Evolutionary conservation across 2,113 vertebrate species (phyloP), one percentile per base, ranked within the genome.

Genomic region (Psephotus haematonotus): DNA sequence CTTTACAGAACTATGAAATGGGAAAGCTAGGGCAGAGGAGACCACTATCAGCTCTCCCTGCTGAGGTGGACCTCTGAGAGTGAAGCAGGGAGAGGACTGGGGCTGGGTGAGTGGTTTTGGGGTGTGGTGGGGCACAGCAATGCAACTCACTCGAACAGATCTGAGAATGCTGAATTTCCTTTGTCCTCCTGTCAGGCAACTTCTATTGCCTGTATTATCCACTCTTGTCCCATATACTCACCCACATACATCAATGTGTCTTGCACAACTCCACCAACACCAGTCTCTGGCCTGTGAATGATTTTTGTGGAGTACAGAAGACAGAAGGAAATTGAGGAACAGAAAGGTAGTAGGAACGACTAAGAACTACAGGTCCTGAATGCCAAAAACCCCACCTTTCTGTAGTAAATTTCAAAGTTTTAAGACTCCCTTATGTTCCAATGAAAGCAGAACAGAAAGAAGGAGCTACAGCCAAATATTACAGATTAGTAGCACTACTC

Each of bases 391-490:
- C 9, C 5, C 33, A 82, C 24, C 6, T 9, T 13, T 62, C 33
- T 50, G 27, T 47, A 90, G 52, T 47, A 95, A 90, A 92, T 90
- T 93, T 82, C 76, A 52, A 44, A 95, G 80, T 76, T 85, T 24
- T 85, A 49, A 65, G 41, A 82, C 52, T 94, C 62, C 79, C 75
- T 57, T 59, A 49, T 27, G 39, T 82, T 49, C 33, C 23, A 68
- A 47, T 88, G 79, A 88, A 93, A 90, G 82, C 39, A 69, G 67
- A 94, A 28, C 82, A 76, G 62, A 87, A 79, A 93, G 41, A 86
- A 75, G 17, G 47, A 91, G 28, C 47, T 76, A n/a, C 6, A 5
- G 59, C 39, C 79, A 79, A 57, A 18, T 50, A 57, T 63, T 87
- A 35, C 52, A 85, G 63, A 47, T 28, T 31, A 52, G 47, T 79